phyloP scores from a whole-genome alignment of 2,888 invertebrate genomes.

The Elegia similella region DNA sequence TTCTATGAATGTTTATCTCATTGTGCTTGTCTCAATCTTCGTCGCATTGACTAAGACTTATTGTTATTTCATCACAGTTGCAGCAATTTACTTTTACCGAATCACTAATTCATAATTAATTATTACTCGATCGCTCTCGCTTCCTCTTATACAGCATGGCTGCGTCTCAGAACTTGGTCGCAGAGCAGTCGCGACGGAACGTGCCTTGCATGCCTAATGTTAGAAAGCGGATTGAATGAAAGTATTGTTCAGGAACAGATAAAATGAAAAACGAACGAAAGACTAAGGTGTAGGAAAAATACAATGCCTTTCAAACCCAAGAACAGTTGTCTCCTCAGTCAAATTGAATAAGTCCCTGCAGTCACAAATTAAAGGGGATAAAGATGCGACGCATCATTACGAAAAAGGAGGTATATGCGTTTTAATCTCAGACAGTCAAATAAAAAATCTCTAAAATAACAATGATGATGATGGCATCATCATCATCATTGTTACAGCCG shows the following conservation, averaged over 20 bases:
- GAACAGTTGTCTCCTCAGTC: conserved; percentile 70
- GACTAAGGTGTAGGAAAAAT: conserved; percentile 49
- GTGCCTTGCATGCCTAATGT: conserved; percentile 71
- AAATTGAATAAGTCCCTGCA: conserved; percentile 72
- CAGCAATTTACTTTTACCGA: neutral
- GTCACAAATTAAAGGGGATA: neutral
- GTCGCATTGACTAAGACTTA: too few relatives aligned
- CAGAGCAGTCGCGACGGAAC: conserved; percentile 58
- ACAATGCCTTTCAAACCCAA: conserved; percentile 66
- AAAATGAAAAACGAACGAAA: conserved; percentile 57
- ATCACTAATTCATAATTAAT: neutral
- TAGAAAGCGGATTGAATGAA: conserved; percentile 66
- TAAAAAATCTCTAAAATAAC: too few relatives aligned
- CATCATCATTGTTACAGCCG: too few relatives aligned
- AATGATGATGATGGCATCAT: too few relatives aligned
- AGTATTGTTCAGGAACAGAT: conserved; percentile 69
- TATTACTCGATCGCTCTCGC: conserved; percentile 30
- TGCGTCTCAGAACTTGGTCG: conserved; percentile 39
- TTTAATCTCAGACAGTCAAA: too few relatives aligned
- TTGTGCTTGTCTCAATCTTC: too few relatives aligned
- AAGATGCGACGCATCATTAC: neutral
- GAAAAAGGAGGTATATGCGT: too few relatives aligned
- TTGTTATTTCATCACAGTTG: too few relatives aligned
- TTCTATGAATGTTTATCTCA: too few relatives aligned
- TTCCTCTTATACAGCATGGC: conserved; percentile 36